Evolutionary conservation across 2,888 invertebrate genomes (phyloP).

Genomic region (Notodromas monacha): DNA sequence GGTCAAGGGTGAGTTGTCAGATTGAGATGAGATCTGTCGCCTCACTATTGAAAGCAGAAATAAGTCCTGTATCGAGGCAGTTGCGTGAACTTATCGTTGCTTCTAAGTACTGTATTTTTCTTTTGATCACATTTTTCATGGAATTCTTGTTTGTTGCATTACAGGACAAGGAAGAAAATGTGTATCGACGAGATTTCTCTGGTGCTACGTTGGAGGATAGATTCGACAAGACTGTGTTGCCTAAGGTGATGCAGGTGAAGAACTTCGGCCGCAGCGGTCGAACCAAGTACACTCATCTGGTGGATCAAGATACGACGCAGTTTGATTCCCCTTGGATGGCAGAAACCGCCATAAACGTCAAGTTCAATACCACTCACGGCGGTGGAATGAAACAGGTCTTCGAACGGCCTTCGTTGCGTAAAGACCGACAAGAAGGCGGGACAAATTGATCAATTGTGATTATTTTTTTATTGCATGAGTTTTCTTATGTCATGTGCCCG

Average conservation of each 20-base stretch:
- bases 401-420: constrained; percentile 45
- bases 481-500: no score
- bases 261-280: constrained; percentile 95
- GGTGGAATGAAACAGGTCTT: constrained; percentile 79
- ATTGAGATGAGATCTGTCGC: no score
- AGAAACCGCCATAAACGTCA: constrained; percentile 54
- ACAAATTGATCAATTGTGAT: no score
- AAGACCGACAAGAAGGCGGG: no score
- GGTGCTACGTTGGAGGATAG: constrained; percentile 91
- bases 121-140: not conserved
- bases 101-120: no score
- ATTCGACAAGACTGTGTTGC: constrained; percentile 90
- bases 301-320: constrained; percentile 93
- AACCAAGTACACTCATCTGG: constrained; percentile 93
- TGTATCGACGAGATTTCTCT: constrained; percentile 70
- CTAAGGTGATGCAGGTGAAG: constrained; percentile 99
- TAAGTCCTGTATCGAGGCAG: no score
- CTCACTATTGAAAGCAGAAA: no score
- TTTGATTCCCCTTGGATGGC: constrained; percentile 91
- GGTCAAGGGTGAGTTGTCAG: no score
- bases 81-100: no score
- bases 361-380: constrained; percentile 52
- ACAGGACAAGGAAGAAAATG: constrained; percentile 51
- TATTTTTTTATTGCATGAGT: no score
- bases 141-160: constrained; percentile 10